phyloP scores from a whole-genome alignment of 2,113 vertebrate genomes.

The Toxotes chatareus region DNA sequence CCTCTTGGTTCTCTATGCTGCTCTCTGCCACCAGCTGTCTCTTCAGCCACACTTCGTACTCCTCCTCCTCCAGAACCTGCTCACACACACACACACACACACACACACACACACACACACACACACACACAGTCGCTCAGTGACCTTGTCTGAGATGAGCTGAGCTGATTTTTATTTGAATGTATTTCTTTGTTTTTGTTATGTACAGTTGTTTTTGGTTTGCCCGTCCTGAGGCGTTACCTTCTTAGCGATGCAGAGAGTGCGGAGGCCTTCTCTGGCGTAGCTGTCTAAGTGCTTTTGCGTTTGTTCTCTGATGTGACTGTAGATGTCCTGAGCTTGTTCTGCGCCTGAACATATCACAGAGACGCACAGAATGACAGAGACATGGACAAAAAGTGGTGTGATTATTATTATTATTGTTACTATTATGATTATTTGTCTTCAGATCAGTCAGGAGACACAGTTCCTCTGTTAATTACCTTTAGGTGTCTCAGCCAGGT shows the following conservation, averaged over 20 bases:
- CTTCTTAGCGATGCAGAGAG: constrained; percentile 94
- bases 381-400: not conserved
- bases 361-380: not conserved
- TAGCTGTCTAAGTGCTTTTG: constrained; percentile 92
- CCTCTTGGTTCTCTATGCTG: constrained; percentile 92
- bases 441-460: not conserved
- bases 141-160: too few species aligned
- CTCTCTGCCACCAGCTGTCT: constrained; percentile 90
- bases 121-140: too few species aligned
- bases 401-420: too few species aligned
- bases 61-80: constrained; percentile 89
- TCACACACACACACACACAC: too few species aligned
- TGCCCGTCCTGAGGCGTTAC: constrained; percentile 67
- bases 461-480: constrained; percentile 62
- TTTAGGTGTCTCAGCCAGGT: constrained; percentile 69
- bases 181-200: too few species aligned
- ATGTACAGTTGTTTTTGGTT: too few species aligned
- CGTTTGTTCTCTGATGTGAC: constrained; percentile 84
- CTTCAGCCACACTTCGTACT: constrained; percentile 91
- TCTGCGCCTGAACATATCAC: constrained; percentile 35
- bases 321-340: constrained; percentile 41
- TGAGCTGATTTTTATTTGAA: too few species aligned
- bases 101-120: too few species aligned
- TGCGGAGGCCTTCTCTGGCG: constrained; percentile 91
- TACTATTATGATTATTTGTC: too few species aligned